Evolutionary conservation across 2,113 vertebrate species (phyloP).

Genomic region (Crotalus viridis): DNA sequence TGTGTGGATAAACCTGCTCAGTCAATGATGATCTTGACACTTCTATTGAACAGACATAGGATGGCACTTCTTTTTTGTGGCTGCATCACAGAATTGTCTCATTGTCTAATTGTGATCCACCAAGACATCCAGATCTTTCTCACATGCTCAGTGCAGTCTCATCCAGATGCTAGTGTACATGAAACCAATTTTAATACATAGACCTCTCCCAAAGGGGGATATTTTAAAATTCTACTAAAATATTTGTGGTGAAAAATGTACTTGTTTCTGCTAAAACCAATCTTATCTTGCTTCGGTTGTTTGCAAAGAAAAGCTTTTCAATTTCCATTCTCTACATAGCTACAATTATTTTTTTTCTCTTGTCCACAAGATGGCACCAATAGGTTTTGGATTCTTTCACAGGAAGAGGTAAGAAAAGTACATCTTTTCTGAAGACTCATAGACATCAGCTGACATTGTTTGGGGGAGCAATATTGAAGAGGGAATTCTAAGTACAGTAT

Average conservation of each 20-base stretch:
- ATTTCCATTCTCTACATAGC: neutral
- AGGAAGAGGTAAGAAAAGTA: neutral
- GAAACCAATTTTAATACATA: neutral
- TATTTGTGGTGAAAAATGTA: fast-evolving
- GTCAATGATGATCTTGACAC: neutral
- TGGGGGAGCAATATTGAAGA: neutral
- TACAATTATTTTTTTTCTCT: neutral
- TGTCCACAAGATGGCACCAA: slow-evolving; percentile 26
- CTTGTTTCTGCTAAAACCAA: neutral
- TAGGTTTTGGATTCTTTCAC: neutral
- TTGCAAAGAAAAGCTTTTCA: neutral
- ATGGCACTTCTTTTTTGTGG: neutral
- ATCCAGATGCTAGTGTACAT: neutral
- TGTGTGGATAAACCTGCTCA: neutral
- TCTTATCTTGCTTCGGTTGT: neutral
- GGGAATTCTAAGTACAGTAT: neutral
- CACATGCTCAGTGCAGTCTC: neutral
- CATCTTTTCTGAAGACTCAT: neutral
- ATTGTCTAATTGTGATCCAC: neutral
- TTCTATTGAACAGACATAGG: neutral
- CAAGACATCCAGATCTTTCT: neutral
- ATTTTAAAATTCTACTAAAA: neutral
- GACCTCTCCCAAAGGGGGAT: neutral
- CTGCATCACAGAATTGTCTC: neutral
- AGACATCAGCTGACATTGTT: neutral